phyloP scores from a whole-genome alignment of 2,888 invertebrate genomes.

The Euplexia lucipara region DNA sequence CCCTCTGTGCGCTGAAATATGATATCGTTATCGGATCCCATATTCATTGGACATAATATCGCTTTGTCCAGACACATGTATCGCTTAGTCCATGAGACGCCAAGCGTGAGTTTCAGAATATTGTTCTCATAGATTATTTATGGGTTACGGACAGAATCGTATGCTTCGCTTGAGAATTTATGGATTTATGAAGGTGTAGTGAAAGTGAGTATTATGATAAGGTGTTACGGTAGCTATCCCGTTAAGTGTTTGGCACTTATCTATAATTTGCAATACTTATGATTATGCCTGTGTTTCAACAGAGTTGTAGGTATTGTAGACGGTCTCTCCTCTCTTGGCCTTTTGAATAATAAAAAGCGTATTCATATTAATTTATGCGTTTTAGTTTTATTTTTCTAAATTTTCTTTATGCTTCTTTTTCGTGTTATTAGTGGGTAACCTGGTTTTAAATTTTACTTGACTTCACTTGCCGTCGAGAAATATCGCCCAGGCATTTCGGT shows the following conservation, averaged over 20 bases:
- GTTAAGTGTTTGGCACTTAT: constrained; percentile 13
- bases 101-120: constrained; percentile 36
- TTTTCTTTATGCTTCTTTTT: too few relatives aligned
- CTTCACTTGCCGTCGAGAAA: too few relatives aligned
- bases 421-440: too few relatives aligned
- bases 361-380: too few relatives aligned
- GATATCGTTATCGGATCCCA: constrained; percentile 47
- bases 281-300: too few relatives aligned
- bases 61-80: constrained; percentile 29
- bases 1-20: constrained; percentile 26
- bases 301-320: too few relatives aligned
- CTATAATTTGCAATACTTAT: not conserved
- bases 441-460: too few relatives aligned
- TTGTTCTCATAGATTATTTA: constrained; percentile 31
- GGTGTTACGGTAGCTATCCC: not conserved
- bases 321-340: too few relatives aligned
- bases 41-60: constrained; percentile 35
- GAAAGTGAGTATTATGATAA: not conserved
- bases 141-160: not conserved
- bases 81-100: constrained; percentile 26
- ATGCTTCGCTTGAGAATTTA: not conserved
- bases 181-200: constrained; percentile 15
- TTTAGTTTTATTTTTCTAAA: too few relatives aligned
- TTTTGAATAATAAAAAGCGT: too few relatives aligned
- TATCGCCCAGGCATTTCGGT: too few relatives aligned